phyloP scores from a whole-genome alignment of 1,140 invertebrate genomes.

The Drosophila seguyi region DNA sequence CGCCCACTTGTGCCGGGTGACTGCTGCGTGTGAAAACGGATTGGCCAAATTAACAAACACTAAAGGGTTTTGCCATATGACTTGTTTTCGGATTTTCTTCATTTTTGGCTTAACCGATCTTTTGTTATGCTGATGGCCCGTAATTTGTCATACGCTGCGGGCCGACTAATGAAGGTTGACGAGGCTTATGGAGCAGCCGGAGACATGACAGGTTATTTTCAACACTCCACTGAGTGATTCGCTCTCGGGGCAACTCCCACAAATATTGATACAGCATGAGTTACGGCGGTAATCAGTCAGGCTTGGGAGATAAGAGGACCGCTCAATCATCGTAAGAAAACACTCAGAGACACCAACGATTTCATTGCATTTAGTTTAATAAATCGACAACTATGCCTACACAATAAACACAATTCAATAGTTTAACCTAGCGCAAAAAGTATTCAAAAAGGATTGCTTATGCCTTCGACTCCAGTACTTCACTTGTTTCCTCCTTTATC shows the following conservation, averaged over 20 bases:
- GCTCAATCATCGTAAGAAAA: constrained; percentile 10
- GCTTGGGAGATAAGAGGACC: background rate
- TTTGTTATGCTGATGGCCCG: constrained; percentile 64
- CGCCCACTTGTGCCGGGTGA: constrained; percentile 55
- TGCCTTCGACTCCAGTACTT: background rate
- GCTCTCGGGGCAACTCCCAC: constrained; percentile 29
- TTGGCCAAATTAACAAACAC: constrained; percentile 62
- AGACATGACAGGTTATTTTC: constrained; percentile 87
- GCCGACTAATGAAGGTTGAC: constrained; percentile 48
- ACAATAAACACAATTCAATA: constrained; percentile 29
- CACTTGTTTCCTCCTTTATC: background rate
- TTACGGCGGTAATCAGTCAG: constrained; percentile 33
- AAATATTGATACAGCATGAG: constrained; percentile 41
- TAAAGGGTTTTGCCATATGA: constrained; percentile 52
- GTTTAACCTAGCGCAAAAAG: constrained; percentile 29
- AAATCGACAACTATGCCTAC: constrained; percentile 13
- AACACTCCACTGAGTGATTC: constrained; percentile 44
- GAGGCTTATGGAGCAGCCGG: constrained; percentile 76
- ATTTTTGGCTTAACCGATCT: constrained; percentile 60
- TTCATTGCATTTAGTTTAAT: constrained; percentile 43
- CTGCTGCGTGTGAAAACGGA: constrained; percentile 70
- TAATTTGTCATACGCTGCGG: constrained; percentile 66
- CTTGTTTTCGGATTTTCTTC: constrained; percentile 36
- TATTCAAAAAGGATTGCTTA: constrained; percentile 11
- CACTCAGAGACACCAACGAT: background rate